Base-by-base conservation (phyloP, 2,888 invertebrate species). In the Cheilosia variabilis region DNA sequence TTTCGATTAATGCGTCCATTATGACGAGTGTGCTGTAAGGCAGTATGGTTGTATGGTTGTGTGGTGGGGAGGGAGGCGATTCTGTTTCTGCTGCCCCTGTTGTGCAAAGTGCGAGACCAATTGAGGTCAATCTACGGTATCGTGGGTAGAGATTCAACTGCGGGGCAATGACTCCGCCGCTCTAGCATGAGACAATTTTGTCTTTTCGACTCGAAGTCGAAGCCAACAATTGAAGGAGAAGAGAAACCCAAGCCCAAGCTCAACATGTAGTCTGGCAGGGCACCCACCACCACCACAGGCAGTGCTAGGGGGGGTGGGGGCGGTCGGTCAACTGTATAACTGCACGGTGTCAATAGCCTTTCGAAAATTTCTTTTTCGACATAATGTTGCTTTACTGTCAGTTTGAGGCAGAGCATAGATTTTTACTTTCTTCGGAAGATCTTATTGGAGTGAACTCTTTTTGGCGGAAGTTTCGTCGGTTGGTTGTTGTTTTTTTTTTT, bases 341-440 rank as follows among this genome's bases (percentile, higher is more conserved):
- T 79, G 75, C 69, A 79, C 60, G 66, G 60, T 84, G 84, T 84
- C 84, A 79, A 84, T 71, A 71, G 79, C 84, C 84, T 84, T 65
- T 84, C 22, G 65, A 27, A 71, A 84, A 79, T 71, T 84, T 84
- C 69, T 75, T 84, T 83, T 58, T 58, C 79, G 55, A 84, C 68
- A 78, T 88, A 88, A 86, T 88, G 87, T 80, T 71, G 66, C 87
- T 87, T 87, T 79, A 24, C 13, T 77, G 80, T 69, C 87, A 79
- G 87, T 76, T 45, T 71, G 27, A 53, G 7, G 22, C 31, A 27
- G 10, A 68, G 62, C 58, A 60, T 68, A 60, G 69, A 53, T 75
- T 71, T 78, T 73, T 68, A 82, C 79, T 84, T 84, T 84, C 84
- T 71, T 79, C 60, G 58, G 34, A 43, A 10, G 52, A 47, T 34